Percentiles rank a stretch among this genome's conserved stretches.
Conservation (phyloP, 2,113 vertebrate species). For the Podocnemis expansa region DNA sequence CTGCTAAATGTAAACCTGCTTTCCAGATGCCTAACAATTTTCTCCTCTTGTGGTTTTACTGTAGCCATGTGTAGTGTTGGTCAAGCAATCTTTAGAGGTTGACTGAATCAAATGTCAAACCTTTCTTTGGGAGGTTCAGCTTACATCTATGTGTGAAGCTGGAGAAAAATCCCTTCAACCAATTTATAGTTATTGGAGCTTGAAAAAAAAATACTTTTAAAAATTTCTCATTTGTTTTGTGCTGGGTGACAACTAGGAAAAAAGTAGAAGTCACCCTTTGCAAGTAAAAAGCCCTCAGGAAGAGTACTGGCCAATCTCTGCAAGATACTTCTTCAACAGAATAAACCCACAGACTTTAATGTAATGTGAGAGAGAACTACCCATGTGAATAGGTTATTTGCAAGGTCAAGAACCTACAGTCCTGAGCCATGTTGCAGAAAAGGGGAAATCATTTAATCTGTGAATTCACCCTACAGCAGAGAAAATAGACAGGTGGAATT, state of each 20-base stretch:
- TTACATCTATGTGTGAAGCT: not conserved
- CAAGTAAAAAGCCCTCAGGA: not conserved
- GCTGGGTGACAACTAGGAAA: not conserved
- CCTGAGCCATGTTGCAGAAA: no score
- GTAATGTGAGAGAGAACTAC: not conserved
- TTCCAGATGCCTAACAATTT: not conserved
- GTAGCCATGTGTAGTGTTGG: fast-evolving
- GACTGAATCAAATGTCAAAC: not conserved
- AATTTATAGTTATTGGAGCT: not conserved
- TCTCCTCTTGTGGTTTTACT: not conserved
- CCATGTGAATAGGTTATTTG: not conserved
- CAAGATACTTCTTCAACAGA: not conserved
- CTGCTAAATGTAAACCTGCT: fast-evolving
- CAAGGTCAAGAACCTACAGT: not conserved
- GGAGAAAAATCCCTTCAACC: not conserved
- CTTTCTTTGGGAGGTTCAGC: no score
- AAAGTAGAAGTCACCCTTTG: not conserved
- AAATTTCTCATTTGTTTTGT: not conserved
- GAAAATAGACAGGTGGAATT: not conserved
- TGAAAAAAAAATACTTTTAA: not conserved
- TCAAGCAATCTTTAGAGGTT: not conserved
- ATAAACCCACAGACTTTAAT: not conserved
- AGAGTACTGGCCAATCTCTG: not conserved
- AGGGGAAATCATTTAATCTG: not conserved
- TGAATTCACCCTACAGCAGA: not conserved